Evolutionary conservation across 2,797 vertebrate genomes (phyloP).

Genomic region (Chrysocyon brachyurus): DNA sequence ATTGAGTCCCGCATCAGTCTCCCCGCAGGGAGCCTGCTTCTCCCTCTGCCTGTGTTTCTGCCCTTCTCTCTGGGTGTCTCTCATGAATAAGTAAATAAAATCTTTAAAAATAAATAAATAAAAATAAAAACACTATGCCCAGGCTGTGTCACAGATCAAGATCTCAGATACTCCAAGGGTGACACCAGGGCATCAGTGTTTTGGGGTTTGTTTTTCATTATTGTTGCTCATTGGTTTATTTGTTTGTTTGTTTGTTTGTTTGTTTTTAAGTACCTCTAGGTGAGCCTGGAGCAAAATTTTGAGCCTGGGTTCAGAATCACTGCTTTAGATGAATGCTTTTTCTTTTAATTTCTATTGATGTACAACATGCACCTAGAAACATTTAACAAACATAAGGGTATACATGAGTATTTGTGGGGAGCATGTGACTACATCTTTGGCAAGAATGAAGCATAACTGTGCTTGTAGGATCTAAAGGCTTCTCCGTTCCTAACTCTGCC

Average conservation of each 20-base stretch:
- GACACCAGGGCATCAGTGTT: background rate
- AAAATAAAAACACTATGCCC: background rate
- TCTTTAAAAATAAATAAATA: too few relatives aligned
- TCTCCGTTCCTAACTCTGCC: background rate
- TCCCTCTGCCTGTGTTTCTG: too few relatives aligned
- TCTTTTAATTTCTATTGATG: slow-evolving; percentile 37
- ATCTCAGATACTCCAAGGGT: background rate
- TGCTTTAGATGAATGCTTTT: slow-evolving; percentile 35
- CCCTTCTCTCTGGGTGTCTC: too few relatives aligned
- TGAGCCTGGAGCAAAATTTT: background rate
- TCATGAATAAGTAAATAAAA: too few relatives aligned
- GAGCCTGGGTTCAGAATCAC: background rate
- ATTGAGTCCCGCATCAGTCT: too few relatives aligned
- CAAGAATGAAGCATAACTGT: background rate
- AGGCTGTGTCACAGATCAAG: background rate
- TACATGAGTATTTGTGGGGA: background rate
- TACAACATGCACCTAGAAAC: background rate
- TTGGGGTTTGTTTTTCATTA: background rate
- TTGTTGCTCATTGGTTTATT: background rate
- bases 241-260: background rate
- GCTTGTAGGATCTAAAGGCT: background rate
- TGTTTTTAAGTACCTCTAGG: background rate
- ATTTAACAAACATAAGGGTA: background rate
- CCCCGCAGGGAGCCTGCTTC: too few relatives aligned
- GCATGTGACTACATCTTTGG: background rate